Percentiles rank a stretch among this genome's conserved stretches.
These are phyloP conservation scores for Pteropus rufus DNA, from an alignment of 2,797 vertebrate genomes.

Conservation along the genomic window DNA sequence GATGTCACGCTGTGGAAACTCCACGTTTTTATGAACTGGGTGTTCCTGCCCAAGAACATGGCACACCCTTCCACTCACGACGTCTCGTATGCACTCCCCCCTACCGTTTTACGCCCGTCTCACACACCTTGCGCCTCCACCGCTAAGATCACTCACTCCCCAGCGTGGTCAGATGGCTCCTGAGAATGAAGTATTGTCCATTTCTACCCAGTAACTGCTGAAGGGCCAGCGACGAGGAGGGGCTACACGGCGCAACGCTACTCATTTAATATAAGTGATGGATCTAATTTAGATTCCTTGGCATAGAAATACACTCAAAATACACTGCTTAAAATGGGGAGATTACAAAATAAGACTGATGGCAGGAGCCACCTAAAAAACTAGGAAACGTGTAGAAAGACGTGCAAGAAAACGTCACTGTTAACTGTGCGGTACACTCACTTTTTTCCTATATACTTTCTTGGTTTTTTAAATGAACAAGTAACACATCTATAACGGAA, in stretches of 20 bases:
- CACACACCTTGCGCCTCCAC: too few species aligned
- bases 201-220: not conserved
- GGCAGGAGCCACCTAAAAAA: not conserved
- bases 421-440: not conserved
- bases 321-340: accelerated
- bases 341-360: not conserved
- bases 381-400: not conserved
- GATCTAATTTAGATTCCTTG: too few species aligned
- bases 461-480: not conserved
- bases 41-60: not conserved
- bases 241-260: not conserved
- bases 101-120: accelerated
- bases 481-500: not conserved
- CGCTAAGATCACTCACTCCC: too few species aligned
- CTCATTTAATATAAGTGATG: not conserved
- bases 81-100: too few species aligned
- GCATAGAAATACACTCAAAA: not conserved
- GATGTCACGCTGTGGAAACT: accelerated
- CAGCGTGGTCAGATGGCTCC: too few species aligned
- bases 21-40: not conserved
- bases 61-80: too few species aligned
- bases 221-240: accelerated
- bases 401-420: accelerated
- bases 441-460: not conserved
- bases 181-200: not conserved